Base-by-base conservation (phyloP, 1,140 invertebrate genomes). In the Lepidurus arcticus region DNA sequence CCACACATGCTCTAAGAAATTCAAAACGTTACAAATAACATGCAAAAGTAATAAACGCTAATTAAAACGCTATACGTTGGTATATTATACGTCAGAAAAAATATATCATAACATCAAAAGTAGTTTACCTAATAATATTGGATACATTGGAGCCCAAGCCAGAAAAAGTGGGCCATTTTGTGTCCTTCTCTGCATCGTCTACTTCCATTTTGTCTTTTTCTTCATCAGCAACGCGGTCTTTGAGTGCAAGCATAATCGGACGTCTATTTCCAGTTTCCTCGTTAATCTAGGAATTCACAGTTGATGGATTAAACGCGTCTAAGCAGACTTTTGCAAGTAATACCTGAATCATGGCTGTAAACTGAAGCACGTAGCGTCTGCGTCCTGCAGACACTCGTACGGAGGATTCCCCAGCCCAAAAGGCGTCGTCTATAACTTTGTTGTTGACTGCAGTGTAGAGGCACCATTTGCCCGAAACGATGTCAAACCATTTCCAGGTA, bases 401-500 rank as follows among this genome's bases (percentile, higher is more conserved):
- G 82, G 87, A 91, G 42, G 87, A 87, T 80, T 95, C 92, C 1
- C 93, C 93, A 76, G 88, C 87, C 86, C 89, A 91, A 82, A 94
- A 96, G 0, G 94, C 93, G 81, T 94, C 91, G 82, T 95, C 93
- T 45, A 96, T 95, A 1, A 90, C 85, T 82, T 92, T 90, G 83
- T 95, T 95, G 81, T 94, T 94, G 7, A 87, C 82, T 5, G 88
- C 84, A 1, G 90, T 90, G 82, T 95, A 95, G 42, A 89, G 86
- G 75, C 90, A 92, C 94, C 94, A 96, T 82, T 92, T 91, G 8
- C 92, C 92, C 11, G 90, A 90, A 16, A 90, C 89, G 42, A 94
- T 87, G 83, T 96, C 93, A 84, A 93, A 95, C 93, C 93, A 95
- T 82, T 93, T 93, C 94, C 94, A 96, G 2, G 88, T 84, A 73